Conservation (phyloP, 2,888 invertebrate genomes). For the Hyles lineata region DNA sequence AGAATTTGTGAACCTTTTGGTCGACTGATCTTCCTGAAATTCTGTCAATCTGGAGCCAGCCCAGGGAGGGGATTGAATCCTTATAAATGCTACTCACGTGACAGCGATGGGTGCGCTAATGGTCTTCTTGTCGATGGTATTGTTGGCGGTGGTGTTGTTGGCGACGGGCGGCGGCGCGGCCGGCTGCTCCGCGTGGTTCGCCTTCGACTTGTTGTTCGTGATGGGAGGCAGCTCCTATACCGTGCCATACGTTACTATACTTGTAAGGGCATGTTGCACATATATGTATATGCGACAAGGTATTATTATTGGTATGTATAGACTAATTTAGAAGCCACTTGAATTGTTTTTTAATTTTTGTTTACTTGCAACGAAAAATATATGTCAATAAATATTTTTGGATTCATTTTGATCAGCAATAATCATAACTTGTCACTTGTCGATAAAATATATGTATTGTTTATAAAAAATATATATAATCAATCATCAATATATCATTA, state of each 20-base stretch:
- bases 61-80: too few species aligned
- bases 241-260: constrained; percentile 32
- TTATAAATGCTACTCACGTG: constrained; percentile 64
- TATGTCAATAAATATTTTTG: not conserved
- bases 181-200: constrained; percentile 60
- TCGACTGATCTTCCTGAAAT: too few species aligned
- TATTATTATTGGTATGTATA: not conserved
- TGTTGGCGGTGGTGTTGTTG: constrained; percentile 66
- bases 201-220: constrained; percentile 70
- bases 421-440: not conserved
- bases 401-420: not conserved
- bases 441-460: not conserved
- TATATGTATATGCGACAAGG: not conserved
- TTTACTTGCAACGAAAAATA: not conserved
- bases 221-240: constrained; percentile 79
- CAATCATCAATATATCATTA: constrained; percentile 38
- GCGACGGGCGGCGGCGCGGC: constrained; percentile 46
- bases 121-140: constrained; percentile 79
- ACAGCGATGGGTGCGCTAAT: constrained; percentile 82
- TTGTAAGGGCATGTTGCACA: not conserved
- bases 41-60: too few species aligned
- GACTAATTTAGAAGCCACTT: not conserved
- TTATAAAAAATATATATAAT: constrained; percentile 31
- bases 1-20: too few species aligned
- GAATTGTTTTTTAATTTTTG: not conserved